These are phyloP conservation scores for Philaethria dido DNA, from an alignment of 2,888 invertebrate species.

Conservation along the genomic window DNA sequence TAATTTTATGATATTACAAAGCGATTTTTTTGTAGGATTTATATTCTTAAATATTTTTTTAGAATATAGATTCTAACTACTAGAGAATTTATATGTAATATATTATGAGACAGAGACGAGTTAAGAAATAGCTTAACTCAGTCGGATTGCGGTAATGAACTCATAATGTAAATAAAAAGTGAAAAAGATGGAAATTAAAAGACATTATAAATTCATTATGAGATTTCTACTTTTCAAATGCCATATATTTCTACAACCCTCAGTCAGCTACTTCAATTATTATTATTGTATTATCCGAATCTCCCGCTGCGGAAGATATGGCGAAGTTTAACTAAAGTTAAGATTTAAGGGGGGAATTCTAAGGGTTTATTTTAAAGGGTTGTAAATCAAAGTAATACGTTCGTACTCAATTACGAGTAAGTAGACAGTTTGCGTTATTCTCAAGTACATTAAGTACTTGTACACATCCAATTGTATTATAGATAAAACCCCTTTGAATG, in stretches of 20 bases:
- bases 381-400: constrained; percentile 75
- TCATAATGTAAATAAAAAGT: neutral
- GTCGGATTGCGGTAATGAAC: neutral
- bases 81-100: too few relatives aligned
- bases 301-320: constrained; percentile 63
- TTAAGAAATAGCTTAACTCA: too few relatives aligned
- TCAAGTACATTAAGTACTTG: constrained; percentile 46
- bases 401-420: constrained; percentile 66
- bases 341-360: constrained; percentile 68
- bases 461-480: constrained; percentile 47
- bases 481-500: constrained; percentile 46
- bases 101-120: too few relatives aligned
- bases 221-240: constrained; percentile 13
- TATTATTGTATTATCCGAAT: constrained; percentile 62
- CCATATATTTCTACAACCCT: constrained; percentile 25
- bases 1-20: too few relatives aligned
- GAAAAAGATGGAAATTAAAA: neutral
- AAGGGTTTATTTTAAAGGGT: constrained; percentile 70
- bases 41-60: too few relatives aligned
- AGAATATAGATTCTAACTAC: too few relatives aligned
- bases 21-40: too few relatives aligned
- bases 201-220: neutral
- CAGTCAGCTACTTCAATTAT: constrained; percentile 48
- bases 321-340: constrained; percentile 73
- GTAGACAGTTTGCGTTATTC: constrained; percentile 46